Base-by-base conservation (phyloP, 2,797 vertebrate genomes). In the Typhlichthys subterraneus region DNA sequence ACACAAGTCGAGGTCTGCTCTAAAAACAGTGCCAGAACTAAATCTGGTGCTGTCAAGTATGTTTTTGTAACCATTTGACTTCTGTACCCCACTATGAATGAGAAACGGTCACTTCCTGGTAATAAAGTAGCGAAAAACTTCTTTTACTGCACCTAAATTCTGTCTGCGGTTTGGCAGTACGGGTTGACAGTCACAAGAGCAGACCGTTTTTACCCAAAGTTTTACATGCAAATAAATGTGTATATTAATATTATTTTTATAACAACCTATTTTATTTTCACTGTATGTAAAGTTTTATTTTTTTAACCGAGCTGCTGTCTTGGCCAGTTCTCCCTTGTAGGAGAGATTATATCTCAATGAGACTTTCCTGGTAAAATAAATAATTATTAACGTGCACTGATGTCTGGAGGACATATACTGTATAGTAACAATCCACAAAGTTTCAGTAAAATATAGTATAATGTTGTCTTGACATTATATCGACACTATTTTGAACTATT, bases 301-400 rank as follows among this genome's bases (percentile, higher is more conserved):
- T 29, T 29, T 29, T 29, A 29, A 29, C 23, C 4, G 23, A 29
- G 3, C 23, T 29, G 23, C 23, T 29, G 23, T 29, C 23, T 29
- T 4, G 23, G 23, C 23, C 75, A 73, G 81, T 83, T 75, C 63
- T 73, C 55, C 82, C 77, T 77, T 54, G 80, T 70, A 29, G n/a
- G 29, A 76, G 48, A 46, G 64, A 64, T 68, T 29, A 29, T 29
- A 29, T 29, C 23, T 29, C 23, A 29, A 29, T 29, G 57, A 59
- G 77, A 79, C 79, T 76, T 81, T 72, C 62, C 47, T 71, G 12
- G 53, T 71, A 38, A 69, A 23, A 23, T 29, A 23, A 60, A 71
- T 47, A 47, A 47, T 47, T 12, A 64, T 23, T 54, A 17, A 67
- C 56, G 58, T 70, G 33, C n/a, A 46, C 61, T 57, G 6, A 19